Evolutionary conservation across 2,888 invertebrate genomes (phyloP).

Genomic region (Nemotelus nigrinus): DNA sequence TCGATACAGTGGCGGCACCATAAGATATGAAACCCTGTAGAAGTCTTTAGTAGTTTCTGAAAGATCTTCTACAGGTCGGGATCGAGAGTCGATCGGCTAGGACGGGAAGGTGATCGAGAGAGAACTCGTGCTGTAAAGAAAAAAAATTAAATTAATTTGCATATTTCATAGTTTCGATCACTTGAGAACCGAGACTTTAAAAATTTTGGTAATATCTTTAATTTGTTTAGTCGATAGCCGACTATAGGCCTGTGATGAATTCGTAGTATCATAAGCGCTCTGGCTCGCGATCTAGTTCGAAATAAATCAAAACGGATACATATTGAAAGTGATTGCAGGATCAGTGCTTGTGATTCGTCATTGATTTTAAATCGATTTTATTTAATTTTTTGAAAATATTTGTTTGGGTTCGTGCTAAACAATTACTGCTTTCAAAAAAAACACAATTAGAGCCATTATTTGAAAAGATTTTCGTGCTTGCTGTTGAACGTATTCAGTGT

Average conservation of each 20-base stretch:
- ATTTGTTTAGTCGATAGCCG: slow-evolving; percentile 61
- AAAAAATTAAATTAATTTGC: too few relatives aligned
- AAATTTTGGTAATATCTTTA: slow-evolving; percentile 61
- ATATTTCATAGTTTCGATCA: too few relatives aligned
- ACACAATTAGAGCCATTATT: neutral
- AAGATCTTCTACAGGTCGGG: slow-evolving; percentile 23
- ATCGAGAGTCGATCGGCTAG: neutral
- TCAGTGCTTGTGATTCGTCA: neutral
- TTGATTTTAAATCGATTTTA: neutral
- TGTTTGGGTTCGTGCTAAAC: neutral
- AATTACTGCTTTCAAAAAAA: too few relatives aligned
- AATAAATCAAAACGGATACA: slow-evolving; percentile 31
- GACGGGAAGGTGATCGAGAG: slow-evolving; percentile 6
- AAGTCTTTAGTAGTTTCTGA: slow-evolving; percentile 26
- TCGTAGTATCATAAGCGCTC: neutral
- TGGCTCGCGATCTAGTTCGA: slow-evolving; percentile 27
- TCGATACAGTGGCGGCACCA: neutral
- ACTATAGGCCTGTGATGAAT: slow-evolving; percentile 57
- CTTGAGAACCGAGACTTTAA: slow-evolving; percentile 55
- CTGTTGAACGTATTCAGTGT: neutral
- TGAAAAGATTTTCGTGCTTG: neutral
- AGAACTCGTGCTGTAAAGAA: neutral
- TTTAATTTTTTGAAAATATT: slow-evolving; percentile 10
- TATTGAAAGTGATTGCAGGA: slow-evolving; percentile 37
- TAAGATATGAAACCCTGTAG: slow-evolving; percentile 6